These are phyloP conservation scores for Malurus alboscapulatus DNA, from an alignment of 2,113 vertebrate genomes.

Conservation along the genomic window DNA sequence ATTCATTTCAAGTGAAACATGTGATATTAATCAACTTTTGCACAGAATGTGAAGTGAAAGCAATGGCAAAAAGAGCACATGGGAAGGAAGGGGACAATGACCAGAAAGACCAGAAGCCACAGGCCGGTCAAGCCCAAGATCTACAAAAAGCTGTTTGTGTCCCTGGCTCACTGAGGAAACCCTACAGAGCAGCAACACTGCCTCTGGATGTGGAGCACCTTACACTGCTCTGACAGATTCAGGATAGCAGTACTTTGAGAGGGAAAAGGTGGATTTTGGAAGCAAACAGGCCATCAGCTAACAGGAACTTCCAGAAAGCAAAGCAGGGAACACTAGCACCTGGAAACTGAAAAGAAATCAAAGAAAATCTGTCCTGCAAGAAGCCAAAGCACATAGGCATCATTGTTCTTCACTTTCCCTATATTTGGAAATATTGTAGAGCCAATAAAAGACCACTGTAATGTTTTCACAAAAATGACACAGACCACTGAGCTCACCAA, in stretches of 20 bases:
- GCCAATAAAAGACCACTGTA: background rate
- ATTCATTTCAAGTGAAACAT: background rate
- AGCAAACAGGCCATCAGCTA: background rate
- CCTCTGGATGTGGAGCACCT: background rate
- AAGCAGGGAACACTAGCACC: background rate
- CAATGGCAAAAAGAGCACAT: background rate
- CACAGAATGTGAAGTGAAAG: background rate
- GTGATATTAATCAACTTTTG: background rate
- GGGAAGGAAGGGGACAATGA: background rate
- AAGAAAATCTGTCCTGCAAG: background rate
- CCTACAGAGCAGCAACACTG: background rate
- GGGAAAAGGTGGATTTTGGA: too few relatives aligned
- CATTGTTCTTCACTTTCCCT: rapidly evolving
- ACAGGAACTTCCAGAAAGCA: background rate
- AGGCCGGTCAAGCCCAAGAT: background rate
- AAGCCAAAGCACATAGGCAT: background rate
- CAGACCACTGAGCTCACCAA: background rate
- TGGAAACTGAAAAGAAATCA: background rate
- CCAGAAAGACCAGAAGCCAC: background rate
- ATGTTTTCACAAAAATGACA: background rate
- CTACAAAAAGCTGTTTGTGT: background rate
- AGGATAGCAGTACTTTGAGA: background rate
- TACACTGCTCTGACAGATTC: background rate
- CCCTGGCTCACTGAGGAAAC: background rate
- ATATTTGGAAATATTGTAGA: rapidly evolving